phyloP scores from a whole-genome alignment of 1,140 invertebrate genomes.

The Theocolax elegans region DNA sequence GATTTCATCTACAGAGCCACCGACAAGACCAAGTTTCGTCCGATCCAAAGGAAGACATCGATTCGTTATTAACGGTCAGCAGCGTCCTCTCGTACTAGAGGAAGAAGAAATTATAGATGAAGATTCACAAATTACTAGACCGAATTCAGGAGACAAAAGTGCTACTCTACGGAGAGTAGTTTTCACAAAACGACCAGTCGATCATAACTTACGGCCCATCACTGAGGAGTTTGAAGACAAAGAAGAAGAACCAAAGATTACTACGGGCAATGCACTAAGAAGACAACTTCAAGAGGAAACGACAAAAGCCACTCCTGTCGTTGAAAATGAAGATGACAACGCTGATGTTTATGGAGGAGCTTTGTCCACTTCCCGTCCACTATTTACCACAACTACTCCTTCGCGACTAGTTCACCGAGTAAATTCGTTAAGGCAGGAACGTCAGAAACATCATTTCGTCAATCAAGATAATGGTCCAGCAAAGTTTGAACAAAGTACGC shows the following conservation, averaged over 20 bases:
- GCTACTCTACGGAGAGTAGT: slow-evolving; percentile 57
- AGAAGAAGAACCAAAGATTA: slow-evolving; percentile 54
- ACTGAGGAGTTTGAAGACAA: slow-evolving; percentile 61
- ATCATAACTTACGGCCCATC: slow-evolving; percentile 58
- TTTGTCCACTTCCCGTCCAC: slow-evolving; percentile 71
- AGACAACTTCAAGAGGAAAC: slow-evolving; percentile 70
- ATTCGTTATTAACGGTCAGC: slow-evolving; percentile 62
- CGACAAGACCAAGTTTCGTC: slow-evolving; percentile 49
- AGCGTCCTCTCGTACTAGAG: slow-evolving; percentile 55
- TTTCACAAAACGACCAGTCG: slow-evolving; percentile 64
- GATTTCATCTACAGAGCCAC: slow-evolving; percentile 53
- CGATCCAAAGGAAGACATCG: slow-evolving; percentile 55
- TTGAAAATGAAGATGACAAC: slow-evolving; percentile 68
- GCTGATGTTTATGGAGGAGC: slow-evolving; percentile 75
- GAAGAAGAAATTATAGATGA: slow-evolving; percentile 55
- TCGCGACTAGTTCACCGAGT: slow-evolving; percentile 60
- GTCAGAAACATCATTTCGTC: slow-evolving; percentile 56
- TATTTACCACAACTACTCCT: slow-evolving; percentile 74
- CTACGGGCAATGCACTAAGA: slow-evolving; percentile 67
- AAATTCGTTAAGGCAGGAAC: slow-evolving; percentile 49
- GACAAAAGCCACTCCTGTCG: slow-evolving; percentile 56
- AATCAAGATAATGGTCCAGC: slow-evolving; percentile 66
- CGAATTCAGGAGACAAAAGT: slow-evolving; percentile 55
- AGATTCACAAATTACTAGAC: slow-evolving; percentile 61
- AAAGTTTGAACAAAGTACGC: slow-evolving; percentile 53